Evolutionary conservation across 2,888 invertebrate genomes (phyloP).

Genomic region (Acanthosoma haemorrhoidale): DNA sequence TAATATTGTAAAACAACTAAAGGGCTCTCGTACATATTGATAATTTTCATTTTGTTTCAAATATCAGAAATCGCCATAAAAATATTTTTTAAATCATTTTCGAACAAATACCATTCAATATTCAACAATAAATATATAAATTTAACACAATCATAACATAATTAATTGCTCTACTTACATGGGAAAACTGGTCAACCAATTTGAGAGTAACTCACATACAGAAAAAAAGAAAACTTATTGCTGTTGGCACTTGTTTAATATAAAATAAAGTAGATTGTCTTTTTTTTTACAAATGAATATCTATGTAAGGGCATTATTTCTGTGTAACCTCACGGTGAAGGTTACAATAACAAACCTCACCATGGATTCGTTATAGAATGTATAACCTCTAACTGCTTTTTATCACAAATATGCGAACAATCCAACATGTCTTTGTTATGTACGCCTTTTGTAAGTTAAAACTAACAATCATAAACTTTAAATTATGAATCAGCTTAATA

Average conservation of each 20-base stretch:
- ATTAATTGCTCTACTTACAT: not conserved
- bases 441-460: not conserved
- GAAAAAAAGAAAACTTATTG: not conserved
- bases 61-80: too few species aligned
- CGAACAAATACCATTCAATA: too few species aligned
- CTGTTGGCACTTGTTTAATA: not conserved
- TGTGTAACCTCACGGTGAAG: not conserved
- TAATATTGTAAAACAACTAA: too few species aligned
- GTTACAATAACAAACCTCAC: conserved; percentile 11
- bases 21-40: too few species aligned
- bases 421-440: not conserved
- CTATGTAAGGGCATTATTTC: not conserved
- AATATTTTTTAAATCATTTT: too few species aligned
- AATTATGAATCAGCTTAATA: not conserved
- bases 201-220: not conserved
- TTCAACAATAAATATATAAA: too few species aligned
- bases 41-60: too few species aligned
- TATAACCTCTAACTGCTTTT: not conserved
- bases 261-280: not conserved
- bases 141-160: too few species aligned
- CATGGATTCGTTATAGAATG: not conserved
- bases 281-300: not conserved
- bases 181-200: not conserved
- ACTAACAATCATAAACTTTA: not conserved
- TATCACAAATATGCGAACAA: not conserved